Conservation (phyloP, 2,113 vertebrate genomes). For the Lanius collurio region DNA sequence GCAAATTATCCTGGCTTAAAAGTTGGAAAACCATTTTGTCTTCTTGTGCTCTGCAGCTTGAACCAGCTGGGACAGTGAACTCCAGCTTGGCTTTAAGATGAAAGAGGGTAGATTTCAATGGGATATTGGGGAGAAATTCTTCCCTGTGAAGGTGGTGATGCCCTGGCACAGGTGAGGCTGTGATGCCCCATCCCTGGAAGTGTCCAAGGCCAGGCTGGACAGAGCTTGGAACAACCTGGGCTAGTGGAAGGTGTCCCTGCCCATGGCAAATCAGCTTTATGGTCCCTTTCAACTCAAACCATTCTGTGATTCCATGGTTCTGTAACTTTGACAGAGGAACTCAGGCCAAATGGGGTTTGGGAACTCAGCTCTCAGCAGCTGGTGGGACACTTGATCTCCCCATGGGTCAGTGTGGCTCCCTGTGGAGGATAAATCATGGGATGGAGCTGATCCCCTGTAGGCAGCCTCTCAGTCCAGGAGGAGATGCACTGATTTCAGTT, state of each 20-base stretch:
- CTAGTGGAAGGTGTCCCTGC: background rate
- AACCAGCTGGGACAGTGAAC: background rate
- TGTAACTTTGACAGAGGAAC: background rate
- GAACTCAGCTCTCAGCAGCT: background rate
- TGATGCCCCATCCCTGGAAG: background rate
- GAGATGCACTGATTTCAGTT: fast-evolving
- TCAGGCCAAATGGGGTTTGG: fast-evolving
- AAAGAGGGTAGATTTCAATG: background rate
- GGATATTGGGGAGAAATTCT: background rate
- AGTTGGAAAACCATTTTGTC: background rate
- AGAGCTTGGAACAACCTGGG: background rate
- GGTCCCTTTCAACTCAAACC: background rate
- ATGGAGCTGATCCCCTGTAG: background rate
- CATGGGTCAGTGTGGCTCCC: fast-evolving
- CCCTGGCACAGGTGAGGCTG: background rate
- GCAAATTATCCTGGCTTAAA: conserved; percentile 23
- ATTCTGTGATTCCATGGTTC: background rate
- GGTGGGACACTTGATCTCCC: background rate
- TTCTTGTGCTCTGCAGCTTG: background rate
- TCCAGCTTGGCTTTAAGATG: background rate
- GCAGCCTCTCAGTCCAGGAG: background rate
- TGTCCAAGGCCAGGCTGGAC: background rate
- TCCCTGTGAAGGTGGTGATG: background rate
- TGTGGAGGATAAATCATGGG: fast-evolving
- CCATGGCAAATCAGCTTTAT: background rate